Evolutionary conservation across 2,888 invertebrate genomes (phyloP).

Genomic region (Acheta domesticus): DNA sequence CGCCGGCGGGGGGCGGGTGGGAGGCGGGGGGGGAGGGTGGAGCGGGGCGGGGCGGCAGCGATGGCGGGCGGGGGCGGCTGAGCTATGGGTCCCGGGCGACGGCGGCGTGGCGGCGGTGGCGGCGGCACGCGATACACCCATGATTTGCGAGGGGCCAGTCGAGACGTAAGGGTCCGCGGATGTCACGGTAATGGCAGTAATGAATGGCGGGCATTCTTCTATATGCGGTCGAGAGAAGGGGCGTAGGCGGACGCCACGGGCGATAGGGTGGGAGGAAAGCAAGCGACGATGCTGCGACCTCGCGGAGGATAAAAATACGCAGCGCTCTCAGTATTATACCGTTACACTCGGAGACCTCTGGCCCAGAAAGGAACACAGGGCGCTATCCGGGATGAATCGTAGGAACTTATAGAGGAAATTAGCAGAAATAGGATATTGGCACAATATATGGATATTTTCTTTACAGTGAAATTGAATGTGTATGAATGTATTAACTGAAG

Average conservation of each 20-base stretch:
- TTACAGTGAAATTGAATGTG: too few species aligned
- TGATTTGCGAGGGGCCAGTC: not conserved
- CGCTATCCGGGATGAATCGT: too few species aligned
- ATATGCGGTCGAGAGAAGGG: not conserved
- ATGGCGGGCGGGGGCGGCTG: not conserved
- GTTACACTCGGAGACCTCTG: too few species aligned
- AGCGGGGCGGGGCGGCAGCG: not conserved
- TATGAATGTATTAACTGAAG: too few species aligned
- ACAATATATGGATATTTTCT: too few species aligned
- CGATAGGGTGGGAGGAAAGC: too few species aligned
- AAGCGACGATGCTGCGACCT: too few species aligned
- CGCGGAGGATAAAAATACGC: too few species aligned
- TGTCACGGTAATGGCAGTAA: not conserved
- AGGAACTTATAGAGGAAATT: too few species aligned
- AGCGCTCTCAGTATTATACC: too few species aligned
- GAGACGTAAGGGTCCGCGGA: not conserved
- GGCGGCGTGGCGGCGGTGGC: not conserved
- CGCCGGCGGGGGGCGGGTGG: not conserved
- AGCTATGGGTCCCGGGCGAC: not conserved
- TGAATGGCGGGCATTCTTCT: conserved; percentile 18
- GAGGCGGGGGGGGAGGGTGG: not conserved
- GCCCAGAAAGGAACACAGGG: too few species aligned
- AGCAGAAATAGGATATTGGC: too few species aligned
- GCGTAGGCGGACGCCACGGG: not conserved
- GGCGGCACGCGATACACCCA: conserved; percentile 7